phyloP scores from a whole-genome alignment of 2,113 vertebrate genomes.

The Sturnira hondurensis region DNA sequence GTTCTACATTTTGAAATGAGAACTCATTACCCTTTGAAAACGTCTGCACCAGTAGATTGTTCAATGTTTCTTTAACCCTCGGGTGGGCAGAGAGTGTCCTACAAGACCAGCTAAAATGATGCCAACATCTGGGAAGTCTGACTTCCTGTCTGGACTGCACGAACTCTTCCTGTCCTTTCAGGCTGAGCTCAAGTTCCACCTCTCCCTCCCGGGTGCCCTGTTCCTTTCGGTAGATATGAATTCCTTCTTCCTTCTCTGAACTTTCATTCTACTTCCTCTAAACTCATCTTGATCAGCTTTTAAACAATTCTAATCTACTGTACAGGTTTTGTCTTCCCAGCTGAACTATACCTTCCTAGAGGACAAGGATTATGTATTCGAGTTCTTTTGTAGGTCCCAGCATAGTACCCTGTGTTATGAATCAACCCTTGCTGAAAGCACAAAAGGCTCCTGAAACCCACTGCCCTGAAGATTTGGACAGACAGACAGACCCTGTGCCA shows the following conservation, averaged over 20 bases:
- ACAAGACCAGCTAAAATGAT: slow-evolving; percentile 24
- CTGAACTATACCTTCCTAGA: not conserved
- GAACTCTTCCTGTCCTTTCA: slow-evolving; percentile 33
- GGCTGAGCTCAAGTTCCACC: not conserved
- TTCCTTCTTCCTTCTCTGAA: not conserved
- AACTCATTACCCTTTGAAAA: slow-evolving; percentile 60
- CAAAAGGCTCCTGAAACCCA: not conserved
- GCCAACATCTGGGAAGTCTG: slow-evolving; percentile 38
- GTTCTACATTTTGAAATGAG: not conserved
- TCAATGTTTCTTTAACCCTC: slow-evolving; percentile 36
- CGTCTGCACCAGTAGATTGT: not conserved
- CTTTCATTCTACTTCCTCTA: not conserved
- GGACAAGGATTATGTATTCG: not conserved
- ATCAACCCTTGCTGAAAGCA: not conserved
- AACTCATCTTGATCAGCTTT: slow-evolving; percentile 9
- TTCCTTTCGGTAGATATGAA: not conserved
- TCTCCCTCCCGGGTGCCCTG: not conserved
- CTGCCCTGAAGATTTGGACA: not conserved
- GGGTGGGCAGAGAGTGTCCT: slow-evolving; percentile 10
- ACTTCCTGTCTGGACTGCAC: not conserved
- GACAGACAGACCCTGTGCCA: not conserved
- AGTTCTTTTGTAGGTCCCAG: not conserved
- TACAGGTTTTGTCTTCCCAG: not conserved
- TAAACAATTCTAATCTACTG: not conserved
- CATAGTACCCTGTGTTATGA: not conserved